These are phyloP conservation scores for Mesocentrotus franciscanus DNA, from an alignment of 53 echinoderm and acorn worm genomes.

Conservation along the genomic window DNA sequence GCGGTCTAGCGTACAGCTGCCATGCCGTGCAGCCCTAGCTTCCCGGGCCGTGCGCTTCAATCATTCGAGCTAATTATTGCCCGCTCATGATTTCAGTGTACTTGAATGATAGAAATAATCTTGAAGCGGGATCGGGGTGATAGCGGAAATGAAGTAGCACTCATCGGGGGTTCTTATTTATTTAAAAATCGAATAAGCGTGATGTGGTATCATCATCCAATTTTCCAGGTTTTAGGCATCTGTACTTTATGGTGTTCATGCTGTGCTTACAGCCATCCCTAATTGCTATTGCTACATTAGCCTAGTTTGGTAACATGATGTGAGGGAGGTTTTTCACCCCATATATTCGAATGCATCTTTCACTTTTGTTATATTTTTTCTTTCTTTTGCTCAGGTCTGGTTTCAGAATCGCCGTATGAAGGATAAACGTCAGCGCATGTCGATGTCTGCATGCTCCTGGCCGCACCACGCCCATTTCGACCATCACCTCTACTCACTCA, in stretches of 20 bases:
- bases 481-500: conserved; percentile 87
- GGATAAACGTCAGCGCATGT: conserved; percentile 96
- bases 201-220: conserved; percentile 62
- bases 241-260: conserved; percentile 35
- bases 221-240: conserved; percentile 56
- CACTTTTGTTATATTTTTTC: neutral
- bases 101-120: conserved; percentile 52
- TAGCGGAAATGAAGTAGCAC: conserved; percentile 56
- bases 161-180: conserved; percentile 56
- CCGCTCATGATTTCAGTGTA: conserved; percentile 47
- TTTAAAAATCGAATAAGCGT: conserved; percentile 53
- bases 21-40: neutral
- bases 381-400: conserved; percentile 84
- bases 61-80: conserved; percentile 61
- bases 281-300: conserved; percentile 27
- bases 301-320: neutral
- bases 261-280: conserved; percentile 23
- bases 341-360: conserved; percentile 12
- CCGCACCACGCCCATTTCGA: conserved; percentile 94
- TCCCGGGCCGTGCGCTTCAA: conserved; percentile 57
- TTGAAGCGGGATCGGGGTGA: conserved; percentile 30
- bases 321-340: neutral
- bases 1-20: conserved; percentile 30
- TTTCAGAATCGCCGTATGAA: conserved; percentile 99
- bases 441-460: conserved; percentile 94